Evolutionary conservation across 2,113 vertebrate species (phyloP).

Genomic region (Cyprinodon brontotheroides): DNA sequence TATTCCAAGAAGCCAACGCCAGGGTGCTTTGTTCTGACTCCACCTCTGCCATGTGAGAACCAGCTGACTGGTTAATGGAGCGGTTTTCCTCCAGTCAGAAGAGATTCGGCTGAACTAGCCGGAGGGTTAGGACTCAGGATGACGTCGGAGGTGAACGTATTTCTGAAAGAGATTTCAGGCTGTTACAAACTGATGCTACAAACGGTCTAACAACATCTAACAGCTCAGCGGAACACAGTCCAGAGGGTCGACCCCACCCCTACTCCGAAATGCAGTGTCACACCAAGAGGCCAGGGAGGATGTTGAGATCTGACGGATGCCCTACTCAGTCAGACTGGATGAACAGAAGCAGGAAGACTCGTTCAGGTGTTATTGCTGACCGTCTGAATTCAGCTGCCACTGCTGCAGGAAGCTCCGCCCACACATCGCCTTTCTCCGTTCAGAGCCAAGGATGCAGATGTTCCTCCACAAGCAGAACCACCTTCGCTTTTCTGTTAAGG

Average conservation of each 20-base stretch:
- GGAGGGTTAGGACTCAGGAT: neutral
- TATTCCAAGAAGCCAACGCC: neutral
- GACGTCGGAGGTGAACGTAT: slow-evolving; percentile 8
- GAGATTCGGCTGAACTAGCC: neutral
- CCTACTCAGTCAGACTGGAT: neutral
- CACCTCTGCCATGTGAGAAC: neutral
- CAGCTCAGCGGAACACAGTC: neutral
- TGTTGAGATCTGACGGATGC: neutral
- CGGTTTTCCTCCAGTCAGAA: neutral
- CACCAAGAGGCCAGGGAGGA: neutral
- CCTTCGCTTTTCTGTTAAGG: too few relatives aligned
- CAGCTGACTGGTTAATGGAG: neutral
- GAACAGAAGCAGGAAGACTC: slow-evolving; percentile 74
- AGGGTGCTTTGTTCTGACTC: neutral
- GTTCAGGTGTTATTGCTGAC: slow-evolving; percentile 67
- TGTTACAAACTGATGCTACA: slow-evolving; percentile 4
- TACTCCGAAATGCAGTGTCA: slow-evolving; percentile 7
- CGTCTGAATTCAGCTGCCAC: slow-evolving; percentile 15
- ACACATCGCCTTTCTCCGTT: slow-evolving; percentile 16
- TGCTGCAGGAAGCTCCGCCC: slow-evolving; percentile 38
- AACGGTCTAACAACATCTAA: neutral
- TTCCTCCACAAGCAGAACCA: too few relatives aligned
- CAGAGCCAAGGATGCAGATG: too few relatives aligned
- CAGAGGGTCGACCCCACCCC: slow-evolving; percentile 21
- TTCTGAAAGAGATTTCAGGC: slow-evolving; percentile 30